Base-by-base conservation (phyloP, 2,797 vertebrate species). In the Rhincodon typus region DNA sequence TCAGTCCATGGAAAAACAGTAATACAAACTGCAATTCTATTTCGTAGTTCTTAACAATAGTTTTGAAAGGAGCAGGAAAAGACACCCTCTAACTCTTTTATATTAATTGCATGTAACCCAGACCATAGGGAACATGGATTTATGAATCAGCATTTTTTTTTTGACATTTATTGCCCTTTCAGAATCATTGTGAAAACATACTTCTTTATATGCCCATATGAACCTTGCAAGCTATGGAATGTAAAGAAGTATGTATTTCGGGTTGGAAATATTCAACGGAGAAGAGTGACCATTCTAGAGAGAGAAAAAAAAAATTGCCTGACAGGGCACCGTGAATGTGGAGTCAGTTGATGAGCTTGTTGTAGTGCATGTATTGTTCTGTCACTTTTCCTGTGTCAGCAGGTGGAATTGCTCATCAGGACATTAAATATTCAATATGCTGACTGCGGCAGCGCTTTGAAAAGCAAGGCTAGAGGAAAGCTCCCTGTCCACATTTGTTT, bases 131-230 rank as follows among this genome's bases (percentile, higher is more conserved):
- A 77, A 96, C 96, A 95, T 96, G 96, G 96, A 96, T 97, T 97
- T 97, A 62, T 97, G 97, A 97, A 97, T 97, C 97, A 96, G 97
- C 96, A 72, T 96, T 97, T 96, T 97, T 97, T 96, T 96, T 97
- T n/a, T n/a, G n/a, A n/a, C n/a, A n/a, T n/a, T n/a, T n/a, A n/a
- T n/a, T n/a, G n/a, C n/a, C n/a, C n/a, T n/a, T n/a, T n/a, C n/a
- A n/a, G n/a, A n/a, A n/a, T n/a, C n/a, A n/a, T n/a, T n/a, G n/a
- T n/a, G n/a, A n/a, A n/a, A n/a, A n/a, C n/a, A n/a, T 99, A 99
- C 99, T 99, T 99, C 99, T 99, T 99, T 99, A 99, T 99, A 98
- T 98, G 98, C 98, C 99, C 99, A 99, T 99, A 99, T 99, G 98
- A 98, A 99, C 98, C 98, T 98, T 98, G 98, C 97, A 98, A 98